A percentile compares a stretch with the other conserved stretches of the same genome.
Conservation (phyloP, 2,797 vertebrate genomes). For the Tokudaia tokunoshimensis region DNA sequence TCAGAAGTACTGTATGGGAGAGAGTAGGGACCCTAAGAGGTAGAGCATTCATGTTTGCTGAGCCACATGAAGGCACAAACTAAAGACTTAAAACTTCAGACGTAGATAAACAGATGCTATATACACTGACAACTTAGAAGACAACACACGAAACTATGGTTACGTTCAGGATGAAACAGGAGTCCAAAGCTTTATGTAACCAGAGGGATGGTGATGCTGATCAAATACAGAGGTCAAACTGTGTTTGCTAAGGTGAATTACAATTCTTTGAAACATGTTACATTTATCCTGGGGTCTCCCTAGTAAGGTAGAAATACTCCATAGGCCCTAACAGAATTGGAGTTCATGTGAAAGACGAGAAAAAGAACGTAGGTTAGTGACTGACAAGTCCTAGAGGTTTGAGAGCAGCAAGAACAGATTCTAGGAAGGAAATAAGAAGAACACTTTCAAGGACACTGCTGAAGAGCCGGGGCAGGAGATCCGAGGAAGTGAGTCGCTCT, state of each 20-base stretch:
- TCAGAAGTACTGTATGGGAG: background rate
- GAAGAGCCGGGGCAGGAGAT: background rate
- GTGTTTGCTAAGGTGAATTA: background rate
- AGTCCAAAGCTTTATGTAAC: constrained; percentile 6
- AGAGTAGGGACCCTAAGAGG: background rate
- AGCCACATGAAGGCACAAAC: background rate
- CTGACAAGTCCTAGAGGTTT: background rate
- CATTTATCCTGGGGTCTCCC: background rate
- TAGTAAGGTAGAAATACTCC: background rate
- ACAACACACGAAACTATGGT: background rate
- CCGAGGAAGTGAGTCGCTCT: background rate
- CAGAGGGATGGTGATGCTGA: background rate
- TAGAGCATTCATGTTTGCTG: background rate
- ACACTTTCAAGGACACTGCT: background rate
- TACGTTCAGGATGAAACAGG: background rate
- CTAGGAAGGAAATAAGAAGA: background rate
- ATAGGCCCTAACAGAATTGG: background rate
- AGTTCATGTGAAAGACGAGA: background rate
- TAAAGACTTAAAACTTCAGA: background rate
- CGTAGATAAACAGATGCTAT: background rate
- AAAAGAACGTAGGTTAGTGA: background rate
- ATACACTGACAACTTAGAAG: background rate
- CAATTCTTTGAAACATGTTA: background rate
- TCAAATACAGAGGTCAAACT: background rate
- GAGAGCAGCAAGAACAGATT: background rate